These are phyloP conservation scores for Cryptotermes secundus DNA, from an alignment of 1,140 invertebrate genomes.

Conservation along the genomic window DNA sequence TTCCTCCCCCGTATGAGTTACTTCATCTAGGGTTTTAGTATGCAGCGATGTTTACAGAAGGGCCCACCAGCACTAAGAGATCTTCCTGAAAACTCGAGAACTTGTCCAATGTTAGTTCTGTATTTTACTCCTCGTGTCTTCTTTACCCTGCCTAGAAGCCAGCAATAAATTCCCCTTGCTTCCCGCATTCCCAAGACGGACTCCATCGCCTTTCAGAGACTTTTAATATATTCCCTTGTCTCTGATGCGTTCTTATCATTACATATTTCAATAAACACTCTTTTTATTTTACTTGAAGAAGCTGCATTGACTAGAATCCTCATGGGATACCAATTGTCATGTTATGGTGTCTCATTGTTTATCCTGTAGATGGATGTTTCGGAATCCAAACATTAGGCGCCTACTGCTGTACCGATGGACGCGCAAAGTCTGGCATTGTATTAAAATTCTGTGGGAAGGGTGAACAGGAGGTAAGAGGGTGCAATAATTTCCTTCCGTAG, in stretches of 20 bases:
- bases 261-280: slow-evolving; percentile 22
- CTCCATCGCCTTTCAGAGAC: neutral
- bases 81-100: neutral
- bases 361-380: slow-evolving; percentile 41
- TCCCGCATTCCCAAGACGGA: neutral
- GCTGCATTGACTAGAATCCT: no score
- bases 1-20: neutral
- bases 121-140: no score
- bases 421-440: slow-evolving; percentile 21
- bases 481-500: slow-evolving; percentile 5
- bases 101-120: neutral
- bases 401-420: no score
- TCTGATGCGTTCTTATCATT: neutral
- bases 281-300: no score
- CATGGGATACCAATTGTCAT: neutral
- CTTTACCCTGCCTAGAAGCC: neutral
- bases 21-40: neutral
- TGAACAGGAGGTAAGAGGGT: neutral
- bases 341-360: slow-evolving; percentile 39
- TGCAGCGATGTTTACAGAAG: neutral
- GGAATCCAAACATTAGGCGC: neutral
- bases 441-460: neutral
- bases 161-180: neutral
- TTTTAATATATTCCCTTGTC: neutral
- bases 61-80: neutral